phyloP scores from a whole-genome alignment of 2,113 vertebrate species.

The Nyctibius bracteatus region DNA sequence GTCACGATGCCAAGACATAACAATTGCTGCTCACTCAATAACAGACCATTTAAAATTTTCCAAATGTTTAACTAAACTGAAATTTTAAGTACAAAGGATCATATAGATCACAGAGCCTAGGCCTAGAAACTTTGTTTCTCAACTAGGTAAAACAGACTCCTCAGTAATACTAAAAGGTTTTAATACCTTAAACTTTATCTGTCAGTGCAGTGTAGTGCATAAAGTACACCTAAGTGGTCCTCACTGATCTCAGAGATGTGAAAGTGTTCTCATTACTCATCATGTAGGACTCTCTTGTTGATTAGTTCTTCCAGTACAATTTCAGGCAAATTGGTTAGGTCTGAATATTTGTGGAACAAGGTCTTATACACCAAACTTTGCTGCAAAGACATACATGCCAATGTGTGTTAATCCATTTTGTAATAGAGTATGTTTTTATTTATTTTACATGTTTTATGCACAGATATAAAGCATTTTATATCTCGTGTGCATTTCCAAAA shows the following conservation, averaged over 20 bases:
- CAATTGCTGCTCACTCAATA: not conserved
- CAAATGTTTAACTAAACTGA: not conserved
- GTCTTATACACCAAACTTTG: not conserved
- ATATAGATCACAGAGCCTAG: not conserved
- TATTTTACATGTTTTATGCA: not conserved
- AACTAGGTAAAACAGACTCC: no score
- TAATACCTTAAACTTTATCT: no score
- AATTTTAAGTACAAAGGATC: not conserved
- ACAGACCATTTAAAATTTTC: not conserved
- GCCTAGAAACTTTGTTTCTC: not conserved
- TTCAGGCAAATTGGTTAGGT: not conserved
- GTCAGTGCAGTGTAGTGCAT: not conserved
- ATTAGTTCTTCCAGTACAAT: not conserved
- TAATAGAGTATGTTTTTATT: not conserved
- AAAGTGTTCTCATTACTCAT: not conserved
- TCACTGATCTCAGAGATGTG: not conserved
- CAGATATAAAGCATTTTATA: not conserved
- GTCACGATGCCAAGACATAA: not conserved
- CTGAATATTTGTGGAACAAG: not conserved
- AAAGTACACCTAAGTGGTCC: not conserved
- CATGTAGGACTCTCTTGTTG: not conserved
- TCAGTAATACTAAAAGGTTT: not conserved
- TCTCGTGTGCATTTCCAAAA: not conserved
- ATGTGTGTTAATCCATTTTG: accelerated
- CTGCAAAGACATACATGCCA: not conserved